These are phyloP conservation scores for Andrena marginata DNA, from an alignment of 2,888 invertebrate genomes.

Conservation along the genomic window DNA sequence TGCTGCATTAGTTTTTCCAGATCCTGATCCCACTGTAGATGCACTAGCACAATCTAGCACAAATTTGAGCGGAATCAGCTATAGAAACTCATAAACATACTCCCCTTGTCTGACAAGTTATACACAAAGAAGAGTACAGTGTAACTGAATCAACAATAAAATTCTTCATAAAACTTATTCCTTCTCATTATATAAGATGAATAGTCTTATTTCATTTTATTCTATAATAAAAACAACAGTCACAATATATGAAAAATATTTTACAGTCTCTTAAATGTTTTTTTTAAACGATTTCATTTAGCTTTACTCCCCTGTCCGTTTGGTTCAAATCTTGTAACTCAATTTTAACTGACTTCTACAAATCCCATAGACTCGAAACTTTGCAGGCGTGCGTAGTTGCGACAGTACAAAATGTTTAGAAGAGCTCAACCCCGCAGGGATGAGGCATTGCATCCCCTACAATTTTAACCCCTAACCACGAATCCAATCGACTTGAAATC, in stretches of 20 bases:
- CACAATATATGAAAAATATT: not conserved
- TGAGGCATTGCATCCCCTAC: no score
- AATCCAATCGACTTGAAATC: no score
- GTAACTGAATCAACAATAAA: constrained; percentile 11
- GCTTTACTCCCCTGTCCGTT: no score
- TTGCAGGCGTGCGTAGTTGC: no score
- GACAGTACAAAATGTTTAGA: no score
- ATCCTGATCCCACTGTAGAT: constrained; percentile 75
- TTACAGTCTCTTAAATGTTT: not conserved
- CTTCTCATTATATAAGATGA: not conserved
- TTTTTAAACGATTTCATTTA: not conserved
- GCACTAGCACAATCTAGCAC: constrained; percentile 78
- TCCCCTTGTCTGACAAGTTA: not conserved
- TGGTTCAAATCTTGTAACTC: no score
- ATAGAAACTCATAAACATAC: no score
- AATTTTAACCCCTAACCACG: no score
- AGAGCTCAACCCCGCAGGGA: no score
- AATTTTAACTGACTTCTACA: no score
- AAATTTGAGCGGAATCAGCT: no score
- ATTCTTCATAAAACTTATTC: not conserved
- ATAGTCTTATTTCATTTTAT: not conserved
- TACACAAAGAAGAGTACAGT: not conserved
- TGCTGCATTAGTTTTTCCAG: constrained; percentile 73
- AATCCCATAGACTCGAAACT: no score
- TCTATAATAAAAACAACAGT: constrained; percentile 7